Base-by-base conservation (phyloP, 2,797 vertebrate genomes). In the Sebastes baramenuke region DNA sequence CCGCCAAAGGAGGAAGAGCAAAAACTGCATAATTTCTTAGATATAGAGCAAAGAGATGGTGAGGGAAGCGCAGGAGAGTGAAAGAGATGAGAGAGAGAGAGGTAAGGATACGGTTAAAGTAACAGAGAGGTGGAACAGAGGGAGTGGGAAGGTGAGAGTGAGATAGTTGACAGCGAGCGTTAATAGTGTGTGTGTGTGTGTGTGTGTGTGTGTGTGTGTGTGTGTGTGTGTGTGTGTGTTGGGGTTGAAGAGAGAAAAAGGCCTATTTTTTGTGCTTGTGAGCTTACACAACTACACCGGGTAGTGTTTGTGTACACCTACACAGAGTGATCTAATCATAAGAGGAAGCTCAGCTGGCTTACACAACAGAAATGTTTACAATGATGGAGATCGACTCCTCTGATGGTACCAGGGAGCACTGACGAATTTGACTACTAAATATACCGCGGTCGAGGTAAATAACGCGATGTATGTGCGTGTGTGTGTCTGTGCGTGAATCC, bases 11-110 rank as follows among this genome's bases (percentile, higher is more conserved):
- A 97, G 98, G 85, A 99, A 99, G 96, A 99, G 98, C 96, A 99
- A 99, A 96, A 99, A 99, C 96, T 99, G 99, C 83, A 97, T 97
- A 73, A 97, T 99, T 93, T 99, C 98, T 32, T 99, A 98, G 97
- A 92, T 86, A 12, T 82, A 76, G 83, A 92, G 85, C 85, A 77
- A 83, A 72, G 75, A 74, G 75, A 77, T 81, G 56, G 83, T 58
- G 65, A 87, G 85, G 72, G 80, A 82, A 34, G 81, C 82, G 76
- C 75, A 88, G 75, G 84, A 83, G 84, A 81, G 85, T 78, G 76
- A 87, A 67, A 88, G 82, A 69, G 80, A 85, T 74, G 52, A 86
- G 58, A 87, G 80, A 84, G 73, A 77, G 80, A 87, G 83, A 81
- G 87, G 78, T 72, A 87, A 87, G 87, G 79, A 83, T 88, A 88